Evolutionary conservation across 1,140 invertebrate genomes (phyloP).

Genomic region (Caenorhabditis elegans): WBcel235 BX284604.4:10913001-10913500

Average conservation of each 20-base stretch:
- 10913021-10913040: neutral
- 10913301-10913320: too few relatives aligned
- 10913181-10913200: neutral
- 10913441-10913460: too few relatives aligned
- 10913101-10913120: constrained; percentile 25
- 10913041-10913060: neutral
- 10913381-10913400: neutral
- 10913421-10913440: too few relatives aligned
- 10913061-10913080: neutral
- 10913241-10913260: neutral
- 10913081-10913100: neutral
- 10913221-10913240: neutral
- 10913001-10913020: neutral
- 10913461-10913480: too few relatives aligned
- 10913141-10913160: neutral
- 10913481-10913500: too few relatives aligned
- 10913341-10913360: neutral
- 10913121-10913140: constrained; percentile 2
- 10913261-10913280: neutral
- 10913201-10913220: neutral
- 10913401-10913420: neutral
- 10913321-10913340: neutral
- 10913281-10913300: neutral
- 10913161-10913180: neutral
- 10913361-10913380: too few relatives aligned